Base-by-base conservation (phyloP, 2,797 vertebrate species). In the Channa striata region DNA sequence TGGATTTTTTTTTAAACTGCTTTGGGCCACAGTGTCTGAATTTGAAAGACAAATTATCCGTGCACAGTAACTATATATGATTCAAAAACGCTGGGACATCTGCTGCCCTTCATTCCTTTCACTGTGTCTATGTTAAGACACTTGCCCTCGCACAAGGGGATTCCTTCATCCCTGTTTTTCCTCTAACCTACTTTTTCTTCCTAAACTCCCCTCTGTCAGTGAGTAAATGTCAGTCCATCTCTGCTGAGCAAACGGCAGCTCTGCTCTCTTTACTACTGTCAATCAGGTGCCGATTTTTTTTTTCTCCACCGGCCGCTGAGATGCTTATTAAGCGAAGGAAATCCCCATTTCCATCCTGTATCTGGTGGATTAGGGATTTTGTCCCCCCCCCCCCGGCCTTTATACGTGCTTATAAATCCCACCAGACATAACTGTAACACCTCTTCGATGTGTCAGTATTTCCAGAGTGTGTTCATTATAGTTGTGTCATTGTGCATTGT, bases 241-340 rank as follows among this genome's bases (percentile, higher is more conserved):
- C 62, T 74, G 52, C 34, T 17, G 36, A 59, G 44, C 1, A 11
- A 51, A 53, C 11, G 33, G 49, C 68, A 44, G 64, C 50, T 58
- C 50, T 39, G 56, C 65, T 75, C 51, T 59, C 49, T 81, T 83
- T 78, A 65, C 63, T 21, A 25, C 68, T 59, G 74, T 85, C 77
- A 71, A 13, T 79, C 54, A 62, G 19, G 10, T 30, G 7, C 53
- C 47, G n/a, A 20, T 4, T 67, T 50, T 75, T 43, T 72, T 68
- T 50, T 65, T 68, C 56, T n/a, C 58, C 37, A 16, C 44, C 19
- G 17, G 65, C 21, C 68, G 43, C 63, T 44, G 51, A 81, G 66
- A 72, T 74, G 71, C 67, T 81, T 84, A 76, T 85, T 87, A 83
- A 87, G 49, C 60, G 30, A 49, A 70, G 72, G 81, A 84, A 90